phyloP scores from a whole-genome alignment of 2,888 invertebrate species.

The Camptogramma bilineatum region DNA sequence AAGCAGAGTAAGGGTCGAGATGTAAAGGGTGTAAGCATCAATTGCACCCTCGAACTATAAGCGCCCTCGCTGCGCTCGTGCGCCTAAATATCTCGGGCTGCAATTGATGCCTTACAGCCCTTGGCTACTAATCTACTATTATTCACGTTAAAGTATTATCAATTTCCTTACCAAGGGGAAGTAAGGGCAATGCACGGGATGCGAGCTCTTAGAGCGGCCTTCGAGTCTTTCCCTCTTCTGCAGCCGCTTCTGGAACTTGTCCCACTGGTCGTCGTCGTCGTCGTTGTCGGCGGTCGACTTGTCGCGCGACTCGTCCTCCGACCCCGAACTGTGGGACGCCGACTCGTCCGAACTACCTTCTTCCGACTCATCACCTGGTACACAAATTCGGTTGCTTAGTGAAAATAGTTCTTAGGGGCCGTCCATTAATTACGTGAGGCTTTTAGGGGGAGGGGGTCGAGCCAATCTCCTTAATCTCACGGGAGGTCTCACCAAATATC shows the following conservation, averaged over 20 bases:
- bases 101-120: too few relatives aligned
- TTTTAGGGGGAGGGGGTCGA: too few relatives aligned
- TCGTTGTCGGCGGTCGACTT: constrained; percentile 87
- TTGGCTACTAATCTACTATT: too few relatives aligned
- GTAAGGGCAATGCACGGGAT: constrained; percentile 98
- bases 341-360: constrained; percentile 76
- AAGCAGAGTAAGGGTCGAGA: too few relatives aligned
- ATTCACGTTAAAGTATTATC: neutral
- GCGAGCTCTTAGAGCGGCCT: constrained; percentile 96
- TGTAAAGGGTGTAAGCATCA: too few relatives aligned
- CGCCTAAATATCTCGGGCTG: too few relatives aligned
- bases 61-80: too few relatives aligned
- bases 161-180: constrained; percentile 90
- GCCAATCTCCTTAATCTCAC: too few relatives aligned
- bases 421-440: too few relatives aligned
- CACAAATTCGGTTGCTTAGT: neutral
- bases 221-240: constrained; percentile 96
- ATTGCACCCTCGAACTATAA: too few relatives aligned
- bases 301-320: constrained; percentile 86
- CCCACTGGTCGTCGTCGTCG: constrained; percentile 97
- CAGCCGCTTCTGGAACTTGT: constrained; percentile 95
- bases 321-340: constrained; percentile 76
- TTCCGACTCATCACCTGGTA: constrained; percentile 74
- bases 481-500: too few relatives aligned
- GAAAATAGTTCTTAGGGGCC: too few relatives aligned